These are phyloP conservation scores for Etheostoma cragini DNA, from an alignment of 2,113 vertebrate genomes.

Conservation along the genomic window DNA sequence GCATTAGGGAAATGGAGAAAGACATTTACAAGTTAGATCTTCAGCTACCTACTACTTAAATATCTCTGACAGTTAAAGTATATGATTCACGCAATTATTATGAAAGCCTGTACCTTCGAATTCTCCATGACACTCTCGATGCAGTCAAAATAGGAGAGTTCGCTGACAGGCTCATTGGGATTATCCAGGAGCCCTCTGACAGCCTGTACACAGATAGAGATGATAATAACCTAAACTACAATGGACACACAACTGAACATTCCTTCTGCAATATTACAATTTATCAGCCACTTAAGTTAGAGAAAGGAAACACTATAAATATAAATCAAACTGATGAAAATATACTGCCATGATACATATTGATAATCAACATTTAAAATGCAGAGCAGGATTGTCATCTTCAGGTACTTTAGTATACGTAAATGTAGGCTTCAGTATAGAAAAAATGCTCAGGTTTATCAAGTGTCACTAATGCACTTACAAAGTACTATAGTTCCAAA, in stretches of 20 bases:
- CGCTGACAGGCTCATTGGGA: slow-evolving; percentile 95
- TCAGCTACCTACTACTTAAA: slow-evolving; percentile 10
- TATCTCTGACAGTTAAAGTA: slow-evolving; percentile 22
- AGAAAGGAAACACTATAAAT: slow-evolving; percentile 35
- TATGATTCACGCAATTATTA: slow-evolving; percentile 12
- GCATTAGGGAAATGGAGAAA: slow-evolving; percentile 14
- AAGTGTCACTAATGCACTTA: slow-evolving; percentile 3
- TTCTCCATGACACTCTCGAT: slow-evolving; percentile 99
- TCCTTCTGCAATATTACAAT: slow-evolving; percentile 8
- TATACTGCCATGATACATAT: slow-evolving; percentile 15
- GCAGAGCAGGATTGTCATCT: slow-evolving; percentile 15
- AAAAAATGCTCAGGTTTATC: slow-evolving; percentile 23
- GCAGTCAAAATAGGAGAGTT: slow-evolving; percentile 99
- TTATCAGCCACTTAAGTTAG: slow-evolving; percentile 22
- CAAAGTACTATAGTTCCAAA: not conserved
- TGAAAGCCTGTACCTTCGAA: slow-evolving; percentile 89
- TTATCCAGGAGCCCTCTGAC: slow-evolving; percentile 96
- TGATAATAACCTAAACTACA: slow-evolving; percentile 4
- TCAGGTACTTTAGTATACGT: slow-evolving; percentile 10
- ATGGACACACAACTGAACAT: not conserved
- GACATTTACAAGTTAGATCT: slow-evolving; percentile 6
- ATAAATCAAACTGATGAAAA: slow-evolving; percentile 23
- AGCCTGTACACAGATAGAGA: slow-evolving; percentile 83
- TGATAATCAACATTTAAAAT: slow-evolving; percentile 20
- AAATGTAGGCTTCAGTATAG: slow-evolving; percentile 4